phyloP scores from a whole-genome alignment of 2,888 invertebrate genomes.

The Luffia ferchaultella region DNA sequence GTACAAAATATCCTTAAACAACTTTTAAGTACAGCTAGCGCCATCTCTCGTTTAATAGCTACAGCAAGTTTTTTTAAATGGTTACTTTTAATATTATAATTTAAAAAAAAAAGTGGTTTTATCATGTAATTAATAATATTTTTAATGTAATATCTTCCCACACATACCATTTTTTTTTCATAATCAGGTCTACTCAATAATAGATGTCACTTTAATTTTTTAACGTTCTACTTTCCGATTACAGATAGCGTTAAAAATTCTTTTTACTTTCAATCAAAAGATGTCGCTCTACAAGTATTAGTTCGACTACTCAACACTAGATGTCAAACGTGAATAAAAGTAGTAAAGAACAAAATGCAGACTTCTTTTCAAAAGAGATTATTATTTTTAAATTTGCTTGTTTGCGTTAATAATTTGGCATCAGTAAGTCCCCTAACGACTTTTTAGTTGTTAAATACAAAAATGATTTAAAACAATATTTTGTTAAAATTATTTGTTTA shows the following conservation, averaged over 20 bases:
- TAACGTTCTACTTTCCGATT: too few relatives aligned
- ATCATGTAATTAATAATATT: not conserved
- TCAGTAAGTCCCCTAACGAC: too few relatives aligned
- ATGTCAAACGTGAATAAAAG: not conserved
- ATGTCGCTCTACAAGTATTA: not conserved
- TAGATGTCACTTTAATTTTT: conserved; percentile 16
- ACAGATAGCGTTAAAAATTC: too few relatives aligned
- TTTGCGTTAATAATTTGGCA: too few relatives aligned
- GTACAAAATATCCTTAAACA: not conserved
- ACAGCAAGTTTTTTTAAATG: not conserved
- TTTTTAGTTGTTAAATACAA: too few relatives aligned
- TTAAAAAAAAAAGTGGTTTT: not conserved
- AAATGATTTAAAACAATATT: too few relatives aligned
- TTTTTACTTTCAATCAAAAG: not conserved
- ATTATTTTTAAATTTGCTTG: too few relatives aligned
- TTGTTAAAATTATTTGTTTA: too few relatives aligned
- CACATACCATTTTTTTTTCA: not conserved
- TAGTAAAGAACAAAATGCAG: not conserved
- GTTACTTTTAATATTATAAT: not conserved
- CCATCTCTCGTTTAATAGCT: not conserved
- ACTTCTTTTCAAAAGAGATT: too few relatives aligned
- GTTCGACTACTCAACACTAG: not conserved
- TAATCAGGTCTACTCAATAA: conserved; percentile 9
- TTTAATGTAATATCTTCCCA: not conserved
- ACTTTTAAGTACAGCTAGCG: not conserved